Evolutionary conservation across 2,888 invertebrate species (phyloP), one percentile per base, ranked within the genome.

Genomic region (Mamestra brassicae): DNA sequence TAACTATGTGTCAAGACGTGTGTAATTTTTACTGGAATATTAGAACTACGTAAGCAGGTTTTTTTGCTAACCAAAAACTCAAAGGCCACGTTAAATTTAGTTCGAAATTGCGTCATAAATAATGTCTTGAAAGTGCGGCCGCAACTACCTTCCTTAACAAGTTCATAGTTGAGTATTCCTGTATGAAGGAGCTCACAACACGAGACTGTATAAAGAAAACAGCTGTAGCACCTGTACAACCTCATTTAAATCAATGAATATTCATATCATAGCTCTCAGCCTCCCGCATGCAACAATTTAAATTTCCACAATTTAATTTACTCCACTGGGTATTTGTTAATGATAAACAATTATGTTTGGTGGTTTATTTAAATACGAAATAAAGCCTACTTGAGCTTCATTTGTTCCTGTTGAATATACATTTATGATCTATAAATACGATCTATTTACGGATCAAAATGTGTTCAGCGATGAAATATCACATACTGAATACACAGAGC

Each of bases 211-310:
- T 88, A 85, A 87, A 86, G 89, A 87, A 83, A 90, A 84, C 87
- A 85, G 74, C 57, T 67, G 81, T 69, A 77, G 60, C 61, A 73
- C 83, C 76, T 76, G 83, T 69, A 77, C 83, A 81, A 81, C 80
- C 79, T 87, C 83, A 70, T 81, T 84, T 87, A 83, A 76, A 75
- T 73, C 74, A 79, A 89, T 90, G 89, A 88, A 90, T 90, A 90
- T 90, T 90, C 86, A 90, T 88, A 74, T 75, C 65, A 77, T 66
- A 76, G 74, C 73, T 69, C 62, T 76, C 81, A 84, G 81, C 67
- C 79, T 89, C 74, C 80, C 69, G 76, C 74, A 74, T 83, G 76
- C 76, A 85, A 85, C 85, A 84, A 88, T 86, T 88, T 87, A 80
- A 86, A 66, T 80, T 82, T 77, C 80, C 79, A 74, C 76, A 80